Conservation (phyloP, 1,140 invertebrate genomes). For the Zaprionus ornatus region DNA sequence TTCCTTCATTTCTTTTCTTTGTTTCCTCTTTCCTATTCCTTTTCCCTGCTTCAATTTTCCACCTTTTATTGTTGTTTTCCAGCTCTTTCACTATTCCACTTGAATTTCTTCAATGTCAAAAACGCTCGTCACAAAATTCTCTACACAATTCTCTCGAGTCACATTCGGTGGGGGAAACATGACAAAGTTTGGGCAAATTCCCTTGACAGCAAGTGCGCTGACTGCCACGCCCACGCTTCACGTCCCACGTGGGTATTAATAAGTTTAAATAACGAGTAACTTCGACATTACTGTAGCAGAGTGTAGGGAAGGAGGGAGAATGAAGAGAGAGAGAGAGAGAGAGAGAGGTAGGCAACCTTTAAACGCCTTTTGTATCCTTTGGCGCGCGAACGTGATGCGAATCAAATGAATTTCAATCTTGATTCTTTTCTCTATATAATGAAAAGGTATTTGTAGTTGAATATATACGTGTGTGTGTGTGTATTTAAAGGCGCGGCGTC, state of each 20-base stretch:
- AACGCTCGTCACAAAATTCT: slow-evolving; percentile 10
- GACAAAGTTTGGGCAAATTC: slow-evolving; percentile 10
- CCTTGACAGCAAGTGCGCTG: slow-evolving; percentile 15
- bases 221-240: slow-evolving; percentile 35
- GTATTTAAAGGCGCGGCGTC: slow-evolving; percentile 55
- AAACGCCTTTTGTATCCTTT: slow-evolving; percentile 56
- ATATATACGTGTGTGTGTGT: neutral
- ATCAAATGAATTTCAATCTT: slow-evolving; percentile 71
- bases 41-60: neutral
- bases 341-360: slow-evolving; percentile 15
- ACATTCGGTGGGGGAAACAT: slow-evolving; percentile 10
- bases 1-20: neutral
- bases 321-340: neutral
- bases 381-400: slow-evolving; percentile 57
- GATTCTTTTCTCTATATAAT: slow-evolving; percentile 13
- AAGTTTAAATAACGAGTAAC: slow-evolving; percentile 46
- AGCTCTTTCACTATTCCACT: neutral
- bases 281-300: slow-evolving; percentile 8
- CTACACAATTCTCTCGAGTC: slow-evolving; percentile 9
- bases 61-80: slow-evolving; percentile 12
- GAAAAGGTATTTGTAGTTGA: neutral
- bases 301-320: neutral
- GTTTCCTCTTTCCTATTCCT: neutral
- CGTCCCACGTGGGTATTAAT: slow-evolving; percentile 10
- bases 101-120: slow-evolving; percentile 11